Conservation (phyloP, 53 echinoderm and acorn worm genomes). For the Holothuria leucospilota region DNA sequence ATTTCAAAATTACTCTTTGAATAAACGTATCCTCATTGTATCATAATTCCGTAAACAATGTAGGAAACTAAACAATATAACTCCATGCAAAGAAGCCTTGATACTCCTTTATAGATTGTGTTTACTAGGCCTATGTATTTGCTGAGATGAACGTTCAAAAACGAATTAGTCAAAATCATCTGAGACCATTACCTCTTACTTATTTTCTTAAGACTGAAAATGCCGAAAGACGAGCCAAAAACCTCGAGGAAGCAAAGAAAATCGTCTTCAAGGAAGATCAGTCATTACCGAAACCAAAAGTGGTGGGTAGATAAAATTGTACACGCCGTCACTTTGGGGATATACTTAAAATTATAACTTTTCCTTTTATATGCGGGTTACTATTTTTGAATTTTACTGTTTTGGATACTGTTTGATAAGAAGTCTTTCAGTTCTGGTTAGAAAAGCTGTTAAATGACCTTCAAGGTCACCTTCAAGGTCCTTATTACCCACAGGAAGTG, state of each 20-base stretch:
- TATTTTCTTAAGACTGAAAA: conserved; percentile 69
- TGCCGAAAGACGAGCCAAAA: conserved; percentile 75
- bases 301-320: conserved; percentile 29
- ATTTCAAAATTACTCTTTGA: not conserved
- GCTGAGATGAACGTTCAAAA: not conserved
- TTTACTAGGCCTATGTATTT: not conserved
- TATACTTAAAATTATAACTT: not conserved
- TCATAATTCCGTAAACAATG: too few relatives aligned
- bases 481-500: too few relatives aligned
- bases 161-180: too few relatives aligned
- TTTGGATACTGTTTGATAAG: too few relatives aligned
- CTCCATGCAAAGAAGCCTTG: not conserved
- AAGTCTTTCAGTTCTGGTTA: too few relatives aligned
- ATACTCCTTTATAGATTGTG: too few relatives aligned
- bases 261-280: conserved; percentile 69
- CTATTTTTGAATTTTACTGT: too few relatives aligned
- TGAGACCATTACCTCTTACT: too few relatives aligned
- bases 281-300: conserved; percentile 58
- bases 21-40: too few relatives aligned
- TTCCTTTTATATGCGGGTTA: not conserved
- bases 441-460: too few relatives aligned
- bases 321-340: not conserved
- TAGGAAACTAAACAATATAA: too few relatives aligned
- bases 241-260: conserved; percentile 82
- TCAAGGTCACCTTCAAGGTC: too few relatives aligned